A percentile compares a stretch with the other conserved stretches of the same genome.
Evolutionary conservation across 2,888 invertebrate genomes (phyloP).

Genomic region (Caenorhabditis plicata): DNA sequence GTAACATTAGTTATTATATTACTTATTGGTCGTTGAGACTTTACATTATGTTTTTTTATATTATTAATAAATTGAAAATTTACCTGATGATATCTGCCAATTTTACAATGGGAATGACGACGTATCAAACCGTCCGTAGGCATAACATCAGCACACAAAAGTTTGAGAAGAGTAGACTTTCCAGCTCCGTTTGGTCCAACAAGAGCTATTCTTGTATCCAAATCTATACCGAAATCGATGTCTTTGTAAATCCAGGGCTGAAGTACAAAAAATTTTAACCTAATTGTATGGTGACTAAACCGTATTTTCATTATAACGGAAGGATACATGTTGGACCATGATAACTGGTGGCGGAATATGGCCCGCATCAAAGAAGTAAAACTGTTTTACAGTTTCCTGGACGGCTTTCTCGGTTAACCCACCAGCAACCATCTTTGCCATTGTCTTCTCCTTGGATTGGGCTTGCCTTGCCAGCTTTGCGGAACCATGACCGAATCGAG

Average conservation of each 20-base stretch:
- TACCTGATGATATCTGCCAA: conserved; percentile 93
- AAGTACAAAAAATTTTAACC: conserved; percentile 39
- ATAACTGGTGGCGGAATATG: conserved; percentile 97
- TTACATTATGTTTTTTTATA: neutral
- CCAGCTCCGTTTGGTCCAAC: conserved; percentile 98
- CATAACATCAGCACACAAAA: conserved; percentile 90
- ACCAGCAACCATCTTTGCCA: conserved; percentile 98
- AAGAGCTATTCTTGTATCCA: conserved; percentile 89
- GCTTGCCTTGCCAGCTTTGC: conserved; percentile 97
- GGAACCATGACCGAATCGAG: conserved; percentile 97
- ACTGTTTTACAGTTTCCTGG: conserved; percentile 84
- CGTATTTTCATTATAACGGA: conserved; percentile 76
- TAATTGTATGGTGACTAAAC: too few species aligned
- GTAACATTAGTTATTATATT: conserved; percentile 9
- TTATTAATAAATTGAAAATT: neutral
- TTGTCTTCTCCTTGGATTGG: conserved; percentile 97
- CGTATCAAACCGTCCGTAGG: conserved; percentile 95
- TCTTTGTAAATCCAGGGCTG: conserved; percentile 90
- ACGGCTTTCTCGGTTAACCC: conserved; percentile 91
- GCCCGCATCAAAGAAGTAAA: conserved; percentile 93
- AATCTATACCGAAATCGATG: conserved; percentile 96
- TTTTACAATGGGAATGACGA: conserved; percentile 93
- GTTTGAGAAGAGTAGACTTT: conserved; percentile 92
- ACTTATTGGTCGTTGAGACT: conserved; percentile 6
- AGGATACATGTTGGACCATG: conserved; percentile 98